Evolutionary conservation across 2,797 vertebrate genomes (phyloP).

Genomic region (Sebastes minor): DNA sequence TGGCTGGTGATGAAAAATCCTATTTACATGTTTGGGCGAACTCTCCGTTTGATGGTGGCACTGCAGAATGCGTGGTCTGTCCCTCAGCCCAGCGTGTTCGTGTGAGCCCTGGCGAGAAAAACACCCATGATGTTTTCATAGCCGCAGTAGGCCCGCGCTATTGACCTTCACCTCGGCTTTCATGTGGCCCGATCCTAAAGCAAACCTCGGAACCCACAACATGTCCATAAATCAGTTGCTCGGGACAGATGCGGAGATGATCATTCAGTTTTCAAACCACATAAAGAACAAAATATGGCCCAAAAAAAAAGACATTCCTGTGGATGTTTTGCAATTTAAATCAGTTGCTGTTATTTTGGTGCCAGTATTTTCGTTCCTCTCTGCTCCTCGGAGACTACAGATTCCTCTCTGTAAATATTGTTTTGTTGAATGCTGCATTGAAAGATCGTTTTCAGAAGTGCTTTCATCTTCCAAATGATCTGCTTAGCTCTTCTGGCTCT

Average conservation of each 20-base stretch:
- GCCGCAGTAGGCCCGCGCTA: slow-evolving; percentile 57
- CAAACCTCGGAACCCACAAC: slow-evolving; percentile 71
- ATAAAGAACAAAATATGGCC: slow-evolving; percentile 37
- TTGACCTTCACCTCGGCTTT: slow-evolving; percentile 70
- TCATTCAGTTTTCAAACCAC: slow-evolving; percentile 31
- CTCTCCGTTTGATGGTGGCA: slow-evolving; percentile 43
- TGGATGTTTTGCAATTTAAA: slow-evolving; percentile 31
- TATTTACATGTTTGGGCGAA: slow-evolving; percentile 46
- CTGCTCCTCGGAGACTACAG: not conserved
- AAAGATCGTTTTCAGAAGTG: slow-evolving; percentile 30
- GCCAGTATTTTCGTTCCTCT: slow-evolving; percentile 3
- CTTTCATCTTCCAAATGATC: slow-evolving; percentile 36
- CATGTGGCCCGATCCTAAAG: slow-evolving; percentile 65
- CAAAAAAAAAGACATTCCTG: slow-evolving; percentile 21
- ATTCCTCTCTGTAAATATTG: slow-evolving; percentile 28
- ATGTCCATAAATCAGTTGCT: slow-evolving; percentile 68
- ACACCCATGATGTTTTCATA: slow-evolving; percentile 67
- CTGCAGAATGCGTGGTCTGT: slow-evolving; percentile 49
- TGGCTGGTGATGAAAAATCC: slow-evolving; percentile 47
- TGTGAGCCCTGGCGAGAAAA: slow-evolving; percentile 62
- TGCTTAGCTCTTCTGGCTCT: slow-evolving; percentile 16
- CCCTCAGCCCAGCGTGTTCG: slow-evolving; percentile 39
- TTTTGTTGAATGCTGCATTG: slow-evolving; percentile 21
- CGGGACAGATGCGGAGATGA: slow-evolving; percentile 34
- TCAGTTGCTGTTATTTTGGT: slow-evolving; percentile 24